These are phyloP conservation scores for Clusia tigrina DNA, from an alignment of 2,888 invertebrate species.

Conservation along the genomic window DNA sequence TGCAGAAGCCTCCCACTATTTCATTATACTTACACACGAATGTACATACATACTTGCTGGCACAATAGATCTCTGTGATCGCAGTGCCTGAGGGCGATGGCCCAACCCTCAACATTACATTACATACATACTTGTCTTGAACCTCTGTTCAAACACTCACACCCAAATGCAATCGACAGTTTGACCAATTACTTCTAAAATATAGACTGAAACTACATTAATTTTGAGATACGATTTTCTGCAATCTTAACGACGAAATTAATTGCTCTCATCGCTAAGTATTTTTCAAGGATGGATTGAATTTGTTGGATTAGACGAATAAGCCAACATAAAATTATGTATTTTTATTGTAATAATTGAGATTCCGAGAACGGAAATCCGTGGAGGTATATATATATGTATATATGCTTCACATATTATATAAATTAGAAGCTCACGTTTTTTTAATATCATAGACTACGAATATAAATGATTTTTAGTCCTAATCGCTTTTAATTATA, in stretches of 20 bases:
- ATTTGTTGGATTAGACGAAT: neutral
- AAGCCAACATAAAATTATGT: neutral
- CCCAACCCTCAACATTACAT: too few species aligned
- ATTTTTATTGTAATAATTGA: too few species aligned
- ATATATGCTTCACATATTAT: neutral
- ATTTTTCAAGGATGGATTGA: constrained; percentile 45
- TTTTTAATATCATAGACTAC: too few species aligned
- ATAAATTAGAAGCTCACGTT: neutral
- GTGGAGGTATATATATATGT: neutral
- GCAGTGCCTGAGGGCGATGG: too few species aligned
- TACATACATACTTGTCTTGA: too few species aligned
- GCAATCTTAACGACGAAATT: constrained; percentile 61
- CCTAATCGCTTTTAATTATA: neutral
- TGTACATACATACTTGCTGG: too few species aligned
- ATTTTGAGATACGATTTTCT: constrained; percentile 63
- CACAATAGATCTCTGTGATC: too few species aligned
- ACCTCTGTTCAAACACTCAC: neutral
- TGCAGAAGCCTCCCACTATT: constrained; percentile 45
- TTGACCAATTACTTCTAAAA: neutral
- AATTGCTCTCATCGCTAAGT: constrained; percentile 51
- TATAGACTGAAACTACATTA: neutral
- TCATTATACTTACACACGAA: too few species aligned
- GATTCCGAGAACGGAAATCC: neutral
- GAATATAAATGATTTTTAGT: neutral
- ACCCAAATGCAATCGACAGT: neutral